phyloP scores from a whole-genome alignment of 2,113 vertebrate genomes.

The Sinocyclocheilus anshuiensis region DNA sequence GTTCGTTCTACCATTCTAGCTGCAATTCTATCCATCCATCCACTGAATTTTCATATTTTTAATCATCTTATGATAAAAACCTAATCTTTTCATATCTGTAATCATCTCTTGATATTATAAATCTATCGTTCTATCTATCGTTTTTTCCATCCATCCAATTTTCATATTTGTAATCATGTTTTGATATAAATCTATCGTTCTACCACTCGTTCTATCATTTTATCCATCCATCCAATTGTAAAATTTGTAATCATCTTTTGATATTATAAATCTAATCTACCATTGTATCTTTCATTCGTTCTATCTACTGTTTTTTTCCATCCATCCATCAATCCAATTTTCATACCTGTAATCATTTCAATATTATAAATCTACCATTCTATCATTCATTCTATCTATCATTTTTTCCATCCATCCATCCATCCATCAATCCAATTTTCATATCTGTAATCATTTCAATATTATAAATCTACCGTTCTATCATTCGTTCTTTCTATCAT shows the following conservation, averaged over 20 bases:
- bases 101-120: too few species aligned
- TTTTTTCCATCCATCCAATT: background rate
- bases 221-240: background rate
- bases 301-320: too few species aligned
- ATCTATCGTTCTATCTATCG: background rate
- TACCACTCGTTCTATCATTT: background rate
- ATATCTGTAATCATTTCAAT: too few species aligned
- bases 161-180: background rate
- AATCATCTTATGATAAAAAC: too few species aligned
- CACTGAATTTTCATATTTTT: background rate
- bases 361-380: too few species aligned
- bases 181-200: too few species aligned
- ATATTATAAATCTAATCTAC: too few species aligned
- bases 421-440: background rate
- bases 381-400: too few species aligned
- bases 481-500: too few species aligned
- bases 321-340: background rate
- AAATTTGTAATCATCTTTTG: background rate
- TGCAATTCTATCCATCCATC: background rate
- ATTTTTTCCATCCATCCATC: background rate
- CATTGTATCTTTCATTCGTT: too few species aligned
- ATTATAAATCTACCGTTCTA: too few species aligned
- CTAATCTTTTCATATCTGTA: background rate
- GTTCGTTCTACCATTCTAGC: background rate
- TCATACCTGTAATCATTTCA: too few species aligned